phyloP scores from a whole-genome alignment of 1,140 invertebrate genomes.

The Caenorhabditis brenneri region DNA sequence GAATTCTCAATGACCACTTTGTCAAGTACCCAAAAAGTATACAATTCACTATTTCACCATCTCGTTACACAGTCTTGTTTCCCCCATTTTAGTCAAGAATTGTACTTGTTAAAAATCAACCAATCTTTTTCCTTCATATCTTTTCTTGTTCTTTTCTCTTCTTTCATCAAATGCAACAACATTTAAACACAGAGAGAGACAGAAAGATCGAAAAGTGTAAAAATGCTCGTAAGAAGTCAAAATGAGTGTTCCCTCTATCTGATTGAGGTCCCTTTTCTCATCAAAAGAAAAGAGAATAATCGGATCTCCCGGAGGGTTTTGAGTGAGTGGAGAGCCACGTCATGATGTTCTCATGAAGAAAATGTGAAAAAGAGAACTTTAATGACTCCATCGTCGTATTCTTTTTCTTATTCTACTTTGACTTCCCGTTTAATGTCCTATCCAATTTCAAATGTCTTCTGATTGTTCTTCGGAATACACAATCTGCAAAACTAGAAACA shows the following conservation, averaged over 20 bases:
- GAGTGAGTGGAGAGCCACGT: background rate
- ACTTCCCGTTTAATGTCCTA: slow-evolving; percentile 21
- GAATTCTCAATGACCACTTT: slow-evolving; percentile 29
- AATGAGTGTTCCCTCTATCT: background rate
- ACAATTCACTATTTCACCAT: background rate
- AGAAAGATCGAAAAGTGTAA: background rate
- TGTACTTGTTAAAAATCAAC: background rate
- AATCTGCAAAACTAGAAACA: background rate
- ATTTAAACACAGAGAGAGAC: background rate
- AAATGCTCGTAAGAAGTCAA: slow-evolving; percentile 14
- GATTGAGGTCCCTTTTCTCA: background rate
- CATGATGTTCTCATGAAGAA: slow-evolving; percentile 16
- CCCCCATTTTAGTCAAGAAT: too few species aligned
- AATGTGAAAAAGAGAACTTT: background rate
- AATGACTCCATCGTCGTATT: background rate
- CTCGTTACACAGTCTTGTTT: background rate
- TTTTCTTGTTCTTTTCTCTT: background rate
- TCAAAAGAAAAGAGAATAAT: background rate
- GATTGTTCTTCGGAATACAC: slow-evolving; percentile 29
- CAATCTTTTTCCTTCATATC: background rate
- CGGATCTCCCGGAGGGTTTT: background rate
- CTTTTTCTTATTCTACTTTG: too few species aligned
- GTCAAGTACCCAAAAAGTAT: slow-evolving; percentile 1
- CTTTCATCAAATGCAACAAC: background rate
- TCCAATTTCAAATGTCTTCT: slow-evolving; percentile 38